Conservation (phyloP, 2,888 invertebrate species). For the Marronus borbonicus region DNA sequence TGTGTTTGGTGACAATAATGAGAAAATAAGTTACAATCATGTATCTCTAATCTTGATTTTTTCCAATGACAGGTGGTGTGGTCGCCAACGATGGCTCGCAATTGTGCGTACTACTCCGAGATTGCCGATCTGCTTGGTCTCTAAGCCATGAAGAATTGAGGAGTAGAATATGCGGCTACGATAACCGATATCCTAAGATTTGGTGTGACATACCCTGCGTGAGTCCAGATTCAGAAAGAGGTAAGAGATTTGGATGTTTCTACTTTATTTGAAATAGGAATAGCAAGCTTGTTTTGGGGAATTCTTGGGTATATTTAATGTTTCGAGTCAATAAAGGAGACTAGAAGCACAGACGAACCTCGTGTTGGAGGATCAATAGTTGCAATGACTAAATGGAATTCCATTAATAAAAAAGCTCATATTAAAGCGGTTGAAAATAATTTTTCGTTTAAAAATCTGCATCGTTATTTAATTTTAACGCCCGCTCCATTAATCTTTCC, state of each 20-base stretch:
- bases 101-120: conserved; percentile 22
- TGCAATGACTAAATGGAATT: too few relatives aligned
- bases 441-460: too few relatives aligned
- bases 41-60: background rate
- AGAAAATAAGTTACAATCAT: too few relatives aligned
- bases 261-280: too few relatives aligned
- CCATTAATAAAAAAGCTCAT: too few relatives aligned
- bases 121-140: conserved; percentile 32
- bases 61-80: background rate
- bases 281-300: too few relatives aligned
- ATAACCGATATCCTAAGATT: conserved; percentile 42
- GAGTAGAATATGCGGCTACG: conserved; percentile 33
- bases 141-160: conserved; percentile 19
- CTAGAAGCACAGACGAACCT: too few relatives aligned
- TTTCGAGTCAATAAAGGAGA: too few relatives aligned
- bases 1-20: too few relatives aligned
- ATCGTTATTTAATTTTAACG: background rate
- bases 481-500: background rate
- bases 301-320: too few relatives aligned
- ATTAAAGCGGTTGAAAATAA: too few relatives aligned
- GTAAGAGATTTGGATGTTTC: background rate
- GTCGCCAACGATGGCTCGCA: background rate
- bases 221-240: conserved; percentile 27
- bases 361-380: too few relatives aligned
- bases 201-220: conserved; percentile 49